These are phyloP conservation scores for Ornithoptera priamus DNA, from an alignment of 2,888 invertebrate species.

Conservation along the genomic window DNA sequence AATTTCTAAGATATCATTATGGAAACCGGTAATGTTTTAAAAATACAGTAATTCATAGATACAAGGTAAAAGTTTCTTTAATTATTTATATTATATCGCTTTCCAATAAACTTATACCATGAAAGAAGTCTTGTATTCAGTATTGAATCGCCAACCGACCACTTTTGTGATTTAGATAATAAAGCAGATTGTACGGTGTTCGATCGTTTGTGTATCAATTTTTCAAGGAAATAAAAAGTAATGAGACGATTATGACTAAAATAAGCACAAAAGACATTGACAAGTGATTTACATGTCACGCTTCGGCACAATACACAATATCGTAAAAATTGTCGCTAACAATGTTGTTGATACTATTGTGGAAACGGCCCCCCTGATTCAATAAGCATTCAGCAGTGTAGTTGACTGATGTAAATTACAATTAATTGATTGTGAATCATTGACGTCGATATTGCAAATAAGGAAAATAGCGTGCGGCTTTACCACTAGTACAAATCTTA, in stretches of 20 bases:
- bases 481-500: neutral
- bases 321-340: slow-evolving; percentile 21
- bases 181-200: too few species aligned
- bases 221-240: neutral
- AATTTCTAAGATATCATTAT: too few species aligned
- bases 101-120: too few species aligned
- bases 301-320: slow-evolving; percentile 12
- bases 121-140: too few species aligned
- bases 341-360: slow-evolving; percentile 10
- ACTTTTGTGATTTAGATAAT: too few species aligned
- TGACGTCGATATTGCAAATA: neutral
- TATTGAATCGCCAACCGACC: too few species aligned
- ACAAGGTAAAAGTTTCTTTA: too few species aligned
- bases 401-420: slow-evolving; percentile 6
- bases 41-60: too few species aligned
- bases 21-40: too few species aligned
- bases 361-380: slow-evolving; percentile 3
- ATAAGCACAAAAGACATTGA: slow-evolving; percentile 11
- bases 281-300: slow-evolving; percentile 4
- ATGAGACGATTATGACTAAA: neutral
- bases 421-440: slow-evolving; percentile 5
- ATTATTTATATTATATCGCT: too few species aligned
- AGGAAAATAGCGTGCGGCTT: neutral
- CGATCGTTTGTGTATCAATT: too few species aligned
- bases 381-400: neutral